phyloP scores from a whole-genome alignment of 2,113 vertebrate species.

The Coptodon bakossiorum region DNA sequence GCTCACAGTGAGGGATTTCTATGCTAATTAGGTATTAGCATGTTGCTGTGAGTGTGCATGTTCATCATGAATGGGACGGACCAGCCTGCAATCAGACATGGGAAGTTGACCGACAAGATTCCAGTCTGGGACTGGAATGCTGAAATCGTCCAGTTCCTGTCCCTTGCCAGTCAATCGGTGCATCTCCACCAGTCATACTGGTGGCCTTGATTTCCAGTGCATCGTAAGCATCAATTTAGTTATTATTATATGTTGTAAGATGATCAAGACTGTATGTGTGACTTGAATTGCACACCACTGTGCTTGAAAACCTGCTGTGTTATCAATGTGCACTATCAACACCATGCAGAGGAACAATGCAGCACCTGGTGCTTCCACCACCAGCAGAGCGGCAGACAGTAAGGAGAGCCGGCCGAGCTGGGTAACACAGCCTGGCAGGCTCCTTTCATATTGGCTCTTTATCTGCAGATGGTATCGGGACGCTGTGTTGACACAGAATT shows the following conservation, averaged over 20 bases:
- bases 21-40: neutral
- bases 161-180: neutral
- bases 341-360: constrained; percentile 1
- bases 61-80: neutral
- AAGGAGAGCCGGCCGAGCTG: neutral
- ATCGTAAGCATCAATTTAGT: neutral
- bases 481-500: constrained; percentile 41
- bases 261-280: neutral
- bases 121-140: neutral
- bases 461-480: constrained; percentile 26
- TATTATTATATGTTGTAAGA: neutral
- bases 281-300: neutral
- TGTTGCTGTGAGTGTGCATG: neutral
- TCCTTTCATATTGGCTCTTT: constrained; percentile 8
- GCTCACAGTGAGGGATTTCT: neutral
- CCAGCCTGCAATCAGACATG: neutral
- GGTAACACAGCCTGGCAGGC: neutral
- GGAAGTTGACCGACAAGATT: neutral
- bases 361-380: constrained; percentile 25
- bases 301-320: neutral
- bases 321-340: neutral
- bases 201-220: neutral
- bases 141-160: neutral
- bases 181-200: neutral
- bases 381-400: neutral